Evolutionary conservation across 2,113 vertebrate species (phyloP).

Genomic region (Archocentrus centrarchus): DNA sequence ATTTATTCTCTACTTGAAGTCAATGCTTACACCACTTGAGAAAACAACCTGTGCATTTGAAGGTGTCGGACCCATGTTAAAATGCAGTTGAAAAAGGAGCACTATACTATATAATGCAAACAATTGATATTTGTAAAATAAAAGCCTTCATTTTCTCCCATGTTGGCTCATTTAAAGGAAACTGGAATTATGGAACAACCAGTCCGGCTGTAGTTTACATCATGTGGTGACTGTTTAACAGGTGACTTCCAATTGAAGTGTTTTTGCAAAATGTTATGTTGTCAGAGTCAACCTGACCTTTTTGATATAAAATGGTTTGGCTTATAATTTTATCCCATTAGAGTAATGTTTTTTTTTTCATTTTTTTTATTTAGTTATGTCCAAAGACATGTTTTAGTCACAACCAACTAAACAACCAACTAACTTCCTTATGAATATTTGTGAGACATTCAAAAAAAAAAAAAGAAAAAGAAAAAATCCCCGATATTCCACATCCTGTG

Average conservation of each 20-base stretch:
- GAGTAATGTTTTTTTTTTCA: background rate
- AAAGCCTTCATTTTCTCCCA: background rate
- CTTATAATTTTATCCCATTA: background rate
- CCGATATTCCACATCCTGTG: background rate
- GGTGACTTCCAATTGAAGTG: too few species aligned
- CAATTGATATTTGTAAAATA: background rate
- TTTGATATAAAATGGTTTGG: background rate
- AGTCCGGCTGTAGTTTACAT: background rate
- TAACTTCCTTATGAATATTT: background rate
- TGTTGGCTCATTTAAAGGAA: background rate
- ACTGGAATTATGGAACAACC: background rate
- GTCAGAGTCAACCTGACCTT: background rate
- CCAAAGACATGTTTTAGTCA: background rate
- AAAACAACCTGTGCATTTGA: constrained; percentile 27
- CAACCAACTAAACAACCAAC: background rate
- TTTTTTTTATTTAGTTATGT: background rate
- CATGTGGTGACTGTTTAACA: too few species aligned
- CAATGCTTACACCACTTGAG: constrained; percentile 5
- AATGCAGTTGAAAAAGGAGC: background rate
- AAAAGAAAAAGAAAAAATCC: background rate
- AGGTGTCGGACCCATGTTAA: background rate
- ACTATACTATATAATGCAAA: background rate
- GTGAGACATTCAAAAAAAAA: background rate
- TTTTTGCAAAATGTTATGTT: too few species aligned
- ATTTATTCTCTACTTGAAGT: constrained; percentile 44